Percentiles rank a stretch among this genome's conserved stretches.
Evolutionary conservation across 1,140 invertebrate species (phyloP).

Genomic region (Brevipalpus yothersi): DNA sequence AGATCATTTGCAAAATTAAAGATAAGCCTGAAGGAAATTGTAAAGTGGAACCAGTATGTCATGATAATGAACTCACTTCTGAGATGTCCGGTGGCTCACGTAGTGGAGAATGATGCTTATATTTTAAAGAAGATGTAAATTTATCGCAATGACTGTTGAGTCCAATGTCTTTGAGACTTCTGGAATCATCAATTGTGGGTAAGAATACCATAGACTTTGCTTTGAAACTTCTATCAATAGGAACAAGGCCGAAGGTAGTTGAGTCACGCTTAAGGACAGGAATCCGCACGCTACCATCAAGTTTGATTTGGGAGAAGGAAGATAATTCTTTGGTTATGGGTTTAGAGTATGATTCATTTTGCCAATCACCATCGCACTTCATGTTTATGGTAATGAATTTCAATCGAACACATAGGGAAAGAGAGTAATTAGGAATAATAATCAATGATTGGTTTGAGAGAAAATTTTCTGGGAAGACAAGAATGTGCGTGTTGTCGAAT

Average conservation of each 20-base stretch:
- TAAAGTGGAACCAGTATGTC: no score
- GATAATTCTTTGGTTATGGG: background rate
- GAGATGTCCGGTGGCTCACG: no score
- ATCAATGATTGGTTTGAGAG: no score
- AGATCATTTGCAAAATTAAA: background rate
- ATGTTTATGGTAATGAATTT: background rate
- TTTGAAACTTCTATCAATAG: constrained; percentile 5
- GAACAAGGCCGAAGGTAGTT: background rate
- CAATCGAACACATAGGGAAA: background rate
- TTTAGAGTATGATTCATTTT: background rate
- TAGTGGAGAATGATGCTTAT: no score
- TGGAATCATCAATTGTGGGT: background rate
- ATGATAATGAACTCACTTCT: no score
- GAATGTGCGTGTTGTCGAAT: no score
- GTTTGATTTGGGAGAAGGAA: background rate
- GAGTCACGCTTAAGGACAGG: background rate
- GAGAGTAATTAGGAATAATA: no score
- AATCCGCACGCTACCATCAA: background rate
- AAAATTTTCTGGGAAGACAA: no score
- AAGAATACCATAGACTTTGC: constrained; percentile 9
- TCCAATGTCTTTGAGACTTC: no score
- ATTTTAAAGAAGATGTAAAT: no score
- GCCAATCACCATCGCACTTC: background rate
- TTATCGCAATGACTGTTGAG: no score
- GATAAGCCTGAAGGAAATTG: no score